Conservation (phyloP, 2,888 invertebrate species). For the Ophraella communa region DNA sequence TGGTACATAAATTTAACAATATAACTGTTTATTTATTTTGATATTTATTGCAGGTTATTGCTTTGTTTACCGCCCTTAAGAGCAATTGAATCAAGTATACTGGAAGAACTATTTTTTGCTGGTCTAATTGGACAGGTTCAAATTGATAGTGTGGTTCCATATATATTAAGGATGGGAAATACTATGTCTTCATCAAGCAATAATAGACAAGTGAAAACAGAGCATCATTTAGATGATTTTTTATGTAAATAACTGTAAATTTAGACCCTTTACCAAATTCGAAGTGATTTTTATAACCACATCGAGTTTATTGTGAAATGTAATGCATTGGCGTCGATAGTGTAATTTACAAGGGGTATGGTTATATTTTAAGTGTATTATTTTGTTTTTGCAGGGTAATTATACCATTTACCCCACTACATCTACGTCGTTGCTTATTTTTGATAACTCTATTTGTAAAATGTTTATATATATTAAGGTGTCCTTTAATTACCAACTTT, state of each 20-base stretch:
- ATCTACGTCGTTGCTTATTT: background rate
- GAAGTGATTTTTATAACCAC: background rate
- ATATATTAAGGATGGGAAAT: conserved; percentile 72
- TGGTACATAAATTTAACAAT: background rate
- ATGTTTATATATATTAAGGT: background rate
- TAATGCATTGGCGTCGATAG: background rate
- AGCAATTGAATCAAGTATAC: conserved; percentile 74
- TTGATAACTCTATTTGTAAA: background rate
- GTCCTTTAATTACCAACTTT: background rate
- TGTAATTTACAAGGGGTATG: background rate
- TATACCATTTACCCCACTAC: background rate
- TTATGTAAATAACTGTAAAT: conserved; percentile 46
- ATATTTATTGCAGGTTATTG: conserved; percentile 62
- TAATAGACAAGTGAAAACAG: conserved; percentile 54
- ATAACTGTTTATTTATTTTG: no score
- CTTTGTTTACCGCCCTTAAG: conserved; percentile 76
- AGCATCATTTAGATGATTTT: conserved; percentile 52
- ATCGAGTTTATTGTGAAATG: background rate
- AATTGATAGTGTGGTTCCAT: conserved; percentile 94
- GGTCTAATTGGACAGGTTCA: conserved; percentile 91
- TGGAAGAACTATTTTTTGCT: conserved; percentile 93
- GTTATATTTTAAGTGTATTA: background rate
- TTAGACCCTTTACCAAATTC: background rate
- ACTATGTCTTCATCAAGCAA: conserved; percentile 42
- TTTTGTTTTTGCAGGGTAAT: background rate